Conservation (phyloP, 2,888 invertebrate genomes). For the Caradrina kadenii region DNA sequence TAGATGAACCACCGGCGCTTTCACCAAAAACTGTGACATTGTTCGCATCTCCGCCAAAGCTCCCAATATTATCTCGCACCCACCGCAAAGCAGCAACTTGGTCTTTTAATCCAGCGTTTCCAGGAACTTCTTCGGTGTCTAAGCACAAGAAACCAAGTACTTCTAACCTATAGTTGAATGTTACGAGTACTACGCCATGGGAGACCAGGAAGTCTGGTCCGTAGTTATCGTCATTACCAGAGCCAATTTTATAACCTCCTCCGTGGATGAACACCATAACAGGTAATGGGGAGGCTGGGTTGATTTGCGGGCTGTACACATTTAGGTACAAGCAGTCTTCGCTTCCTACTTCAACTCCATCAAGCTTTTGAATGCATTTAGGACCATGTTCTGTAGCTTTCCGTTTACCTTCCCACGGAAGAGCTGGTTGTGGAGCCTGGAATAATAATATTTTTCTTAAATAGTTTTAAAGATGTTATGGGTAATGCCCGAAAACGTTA, state of each 20-base stretch:
- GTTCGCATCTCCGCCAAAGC: slow-evolving; percentile 73
- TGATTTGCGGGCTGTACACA: slow-evolving; percentile 71
- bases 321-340: slow-evolving; percentile 77
- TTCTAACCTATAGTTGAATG: slow-evolving; percentile 75
- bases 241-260: slow-evolving; percentile 72
- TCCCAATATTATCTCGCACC: slow-evolving; percentile 71
- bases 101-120: slow-evolving; percentile 75
- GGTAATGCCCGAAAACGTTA: not conserved
- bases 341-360: slow-evolving; percentile 59
- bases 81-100: slow-evolving; percentile 72
- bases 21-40: slow-evolving; percentile 76
- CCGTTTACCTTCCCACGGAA: slow-evolving; percentile 70
- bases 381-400: slow-evolving; percentile 70
- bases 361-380: slow-evolving; percentile 67
- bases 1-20: slow-evolving; percentile 72
- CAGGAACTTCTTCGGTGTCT: slow-evolving; percentile 72
- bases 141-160: slow-evolving; percentile 72
- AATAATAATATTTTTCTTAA: slow-evolving; percentile 28
- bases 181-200: slow-evolving; percentile 73
- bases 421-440: slow-evolving; percentile 72
- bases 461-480: not conserved
- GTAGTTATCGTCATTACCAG: slow-evolving; percentile 69
- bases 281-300: slow-evolving; percentile 61
- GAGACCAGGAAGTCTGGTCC: slow-evolving; percentile 75
- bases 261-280: slow-evolving; percentile 79